Evolutionary conservation across 2,888 invertebrate genomes (phyloP).

Genomic region (Colletes collaris): DNA sequence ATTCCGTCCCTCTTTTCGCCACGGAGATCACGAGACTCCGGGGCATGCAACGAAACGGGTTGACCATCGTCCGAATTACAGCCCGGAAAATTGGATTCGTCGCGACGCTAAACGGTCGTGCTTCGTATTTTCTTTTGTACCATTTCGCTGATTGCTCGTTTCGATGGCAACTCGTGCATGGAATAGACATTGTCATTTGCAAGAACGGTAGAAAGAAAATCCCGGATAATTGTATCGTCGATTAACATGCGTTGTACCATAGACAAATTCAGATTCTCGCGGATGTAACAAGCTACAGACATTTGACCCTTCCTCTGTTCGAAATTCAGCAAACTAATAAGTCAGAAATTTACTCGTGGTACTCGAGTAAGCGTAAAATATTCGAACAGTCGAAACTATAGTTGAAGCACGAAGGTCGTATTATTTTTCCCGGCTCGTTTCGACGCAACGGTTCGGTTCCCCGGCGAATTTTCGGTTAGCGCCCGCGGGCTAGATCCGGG

Average conservation of each 20-base stretch:
- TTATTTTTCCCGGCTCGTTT: background rate
- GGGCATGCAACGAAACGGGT: conserved; percentile 48
- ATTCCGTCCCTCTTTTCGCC: conserved; percentile 27
- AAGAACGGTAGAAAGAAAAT: conserved; percentile 6
- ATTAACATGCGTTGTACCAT: too few species aligned
- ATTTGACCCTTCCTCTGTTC: too few species aligned
- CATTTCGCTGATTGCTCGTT: conserved; percentile 35
- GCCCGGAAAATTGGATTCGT: conserved; percentile 74
- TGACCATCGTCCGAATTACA: conserved; percentile 71
- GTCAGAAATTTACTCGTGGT: too few species aligned
- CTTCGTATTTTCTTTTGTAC: conserved; percentile 32
- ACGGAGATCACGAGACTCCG: conserved; percentile 35
- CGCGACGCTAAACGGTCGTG: conserved; percentile 56
- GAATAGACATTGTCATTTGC: conserved; percentile 35
- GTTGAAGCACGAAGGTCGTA: background rate
- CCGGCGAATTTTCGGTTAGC: conserved; percentile 11
- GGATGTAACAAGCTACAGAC: too few species aligned
- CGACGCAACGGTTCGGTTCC: too few species aligned
- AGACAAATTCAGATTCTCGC: too few species aligned
- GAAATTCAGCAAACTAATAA: too few species aligned
- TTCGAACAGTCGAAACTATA: too few species aligned
- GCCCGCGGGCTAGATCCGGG: conserved; percentile 20
- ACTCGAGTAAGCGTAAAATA: too few species aligned
- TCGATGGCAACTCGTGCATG: conserved; percentile 44
- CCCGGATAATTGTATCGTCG: too few species aligned